Evolutionary conservation across 1,140 invertebrate species (phyloP), one percentile per base, ranked within the genome.

Genomic region (Temnothorax curvispinosus): DNA sequence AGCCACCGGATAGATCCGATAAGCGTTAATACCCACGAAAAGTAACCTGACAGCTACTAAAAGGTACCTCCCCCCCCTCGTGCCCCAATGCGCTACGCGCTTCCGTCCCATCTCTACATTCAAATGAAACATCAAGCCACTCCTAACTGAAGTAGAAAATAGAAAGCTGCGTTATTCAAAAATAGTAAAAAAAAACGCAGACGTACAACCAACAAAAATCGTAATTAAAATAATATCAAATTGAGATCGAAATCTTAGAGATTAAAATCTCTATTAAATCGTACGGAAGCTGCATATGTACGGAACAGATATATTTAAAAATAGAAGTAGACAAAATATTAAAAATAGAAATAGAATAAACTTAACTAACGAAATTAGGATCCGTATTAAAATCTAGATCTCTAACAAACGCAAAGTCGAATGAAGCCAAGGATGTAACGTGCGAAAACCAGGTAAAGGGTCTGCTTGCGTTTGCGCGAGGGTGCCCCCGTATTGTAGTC

Each of bases 1-100:
- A 88, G 91, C 87, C 87, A 88, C 81, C 84, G 91, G 89, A 91
- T 92, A 92, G 88, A 93, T 93, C 92, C 88, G 89, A 92, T 93
- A 93, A 87, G 75, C 89, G 91, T 89, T 92, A 92, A 90, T 89
- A 89, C 76, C 87, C 87, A 89, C 90, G 92, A 90, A 92, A 92
- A 92, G 84, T 91, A 89, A 82, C 88, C 87, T 84, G 88, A 89
- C 80, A 84, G 80, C 69, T 84, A 84, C 80, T 84, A 84, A 84
- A 84, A 84, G 80, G 54, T 60, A 41, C 4, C 35, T 1, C 38
- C 41, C 18, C 32, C 32, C 7, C 32, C 11, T 13, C 18, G 21
- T n/a, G 11, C 2, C 64, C 50, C n/a, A 81, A 81, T 32, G 77
- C 47, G 52, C 65, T 18, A 71, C 52, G 47, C 32, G 77, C 35